Percentiles rank a stretch among this genome's conserved stretches.
These are phyloP conservation scores for Hermaeophaga mercurialis DNA, from an alignment of 2,888 invertebrate species.

Conservation along the genomic window DNA sequence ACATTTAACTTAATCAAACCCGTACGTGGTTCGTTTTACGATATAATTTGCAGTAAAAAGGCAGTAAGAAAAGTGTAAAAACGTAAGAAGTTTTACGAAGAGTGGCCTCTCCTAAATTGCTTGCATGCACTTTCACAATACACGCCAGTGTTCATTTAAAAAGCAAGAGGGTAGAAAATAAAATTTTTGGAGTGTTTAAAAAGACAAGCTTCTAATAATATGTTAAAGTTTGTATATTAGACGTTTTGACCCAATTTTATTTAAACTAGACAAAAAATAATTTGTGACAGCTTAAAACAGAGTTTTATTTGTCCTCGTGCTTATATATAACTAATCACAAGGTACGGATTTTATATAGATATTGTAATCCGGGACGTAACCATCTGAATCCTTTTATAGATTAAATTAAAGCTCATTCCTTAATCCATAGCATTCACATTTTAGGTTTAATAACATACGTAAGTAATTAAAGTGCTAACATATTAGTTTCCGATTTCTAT, in stretches of 20 bases:
- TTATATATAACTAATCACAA: too few species aligned
- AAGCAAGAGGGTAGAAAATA: conserved; percentile 23
- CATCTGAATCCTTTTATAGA: too few species aligned
- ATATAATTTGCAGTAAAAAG: conserved; percentile 40
- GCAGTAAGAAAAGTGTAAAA: conserved; percentile 32
- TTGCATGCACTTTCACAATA: conserved; percentile 38
- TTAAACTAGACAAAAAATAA: too few species aligned
- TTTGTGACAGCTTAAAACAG: too few species aligned
- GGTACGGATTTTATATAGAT: too few species aligned
- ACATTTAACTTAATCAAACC: conserved; percentile 6
- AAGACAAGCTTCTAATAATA: too few species aligned
- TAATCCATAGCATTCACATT: not conserved
- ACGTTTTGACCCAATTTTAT: too few species aligned
- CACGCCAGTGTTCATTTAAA: conserved; percentile 34
- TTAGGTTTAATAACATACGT: not conserved
- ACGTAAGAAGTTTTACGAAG: conserved; percentile 25
- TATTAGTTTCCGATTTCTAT: conserved; percentile 8
- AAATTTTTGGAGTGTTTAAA: conserved; percentile 22
- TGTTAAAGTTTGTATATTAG: too few species aligned
- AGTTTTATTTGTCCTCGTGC: too few species aligned
- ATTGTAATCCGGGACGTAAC: too few species aligned
- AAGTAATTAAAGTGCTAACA: conserved; percentile 3
- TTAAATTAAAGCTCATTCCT: too few species aligned
- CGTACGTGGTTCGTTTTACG: conserved; percentile 29
- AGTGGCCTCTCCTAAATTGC: conserved; percentile 38